A percentile compares a stretch with the other conserved stretches of the same genome.
These are phyloP conservation scores for Caenorhabditis macrosperma DNA, from an alignment of 2,888 invertebrate genomes.

Conservation along the genomic window DNA sequence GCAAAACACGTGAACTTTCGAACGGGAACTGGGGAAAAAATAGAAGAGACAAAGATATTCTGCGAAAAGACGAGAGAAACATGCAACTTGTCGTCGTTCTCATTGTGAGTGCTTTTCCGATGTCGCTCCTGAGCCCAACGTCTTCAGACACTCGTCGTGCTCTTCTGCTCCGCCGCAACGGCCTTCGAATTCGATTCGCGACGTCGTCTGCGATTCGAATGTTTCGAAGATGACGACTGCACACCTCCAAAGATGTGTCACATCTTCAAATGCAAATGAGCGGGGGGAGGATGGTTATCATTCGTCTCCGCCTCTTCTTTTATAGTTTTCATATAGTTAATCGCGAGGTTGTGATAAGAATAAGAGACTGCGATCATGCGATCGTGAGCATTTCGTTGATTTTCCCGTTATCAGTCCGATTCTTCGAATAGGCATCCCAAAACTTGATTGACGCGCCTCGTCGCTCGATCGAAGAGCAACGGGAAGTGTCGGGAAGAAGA, in stretches of 20 bases:
- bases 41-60: background rate
- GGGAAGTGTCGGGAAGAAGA: background rate
- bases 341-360: background rate
- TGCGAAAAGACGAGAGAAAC: background rate
- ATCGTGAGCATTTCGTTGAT: conserved; percentile 7
- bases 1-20: conserved; percentile 1
- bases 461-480: background rate
- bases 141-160: background rate
- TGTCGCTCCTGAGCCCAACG: no score
- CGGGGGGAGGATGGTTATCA: no score
- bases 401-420: background rate
- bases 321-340: background rate
- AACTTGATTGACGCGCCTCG: conserved; percentile 14
- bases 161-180: no score
- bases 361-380: conserved; percentile 3
- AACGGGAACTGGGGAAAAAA: background rate
- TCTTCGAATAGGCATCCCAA: conserved; percentile 1
- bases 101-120: background rate
- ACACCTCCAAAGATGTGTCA: background rate
- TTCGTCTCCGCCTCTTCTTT: background rate
- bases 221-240: conserved; percentile 7
- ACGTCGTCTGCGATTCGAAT: conserved; percentile 9
- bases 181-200: background rate
- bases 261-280: background rate
- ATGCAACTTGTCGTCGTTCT: background rate